Percentiles rank a stretch among this genome's conserved stretches.
phyloP scores from a whole-genome alignment of 2,113 vertebrate genomes.

The Pygoscelis adeliae region DNA sequence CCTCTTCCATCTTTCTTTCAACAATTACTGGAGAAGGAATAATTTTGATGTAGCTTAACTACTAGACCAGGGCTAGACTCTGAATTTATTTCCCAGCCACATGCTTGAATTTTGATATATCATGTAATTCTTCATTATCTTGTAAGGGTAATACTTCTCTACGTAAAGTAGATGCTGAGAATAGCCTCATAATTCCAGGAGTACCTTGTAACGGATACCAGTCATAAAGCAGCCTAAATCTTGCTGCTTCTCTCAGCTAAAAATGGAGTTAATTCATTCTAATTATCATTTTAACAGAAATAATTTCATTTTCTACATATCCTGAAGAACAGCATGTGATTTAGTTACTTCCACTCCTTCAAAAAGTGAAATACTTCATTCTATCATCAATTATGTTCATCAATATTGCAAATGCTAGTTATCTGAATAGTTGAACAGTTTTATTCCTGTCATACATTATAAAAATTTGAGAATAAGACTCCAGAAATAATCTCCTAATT shows the following conservation, averaged over 20 bases:
- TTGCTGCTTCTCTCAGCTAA: not conserved
- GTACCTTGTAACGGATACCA: not conserved
- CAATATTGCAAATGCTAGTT: slow-evolving; percentile 35
- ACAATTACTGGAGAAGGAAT: not conserved
- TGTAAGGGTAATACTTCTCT: not conserved
- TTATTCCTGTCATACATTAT: slow-evolving; percentile 15
- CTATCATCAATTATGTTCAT: not conserved
- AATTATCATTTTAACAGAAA: not conserved
- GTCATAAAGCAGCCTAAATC: not conserved
- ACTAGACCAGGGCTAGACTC: not conserved
- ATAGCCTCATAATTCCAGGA: not conserved
- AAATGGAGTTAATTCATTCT: not conserved
- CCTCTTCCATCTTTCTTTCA: not conserved
- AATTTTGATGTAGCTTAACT: not conserved
- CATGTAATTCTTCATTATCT: not conserved
- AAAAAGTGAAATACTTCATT: not conserved
- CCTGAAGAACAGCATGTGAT: not conserved
- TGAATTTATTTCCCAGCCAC: not conserved
- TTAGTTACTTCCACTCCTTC: not conserved
- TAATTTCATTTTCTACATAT: not conserved
- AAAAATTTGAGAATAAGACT: not conserved
- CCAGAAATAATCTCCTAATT: slow-evolving; percentile 38
- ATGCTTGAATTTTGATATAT: not conserved
- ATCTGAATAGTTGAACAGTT: not conserved
- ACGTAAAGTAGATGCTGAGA: not conserved